These are phyloP conservation scores for Platerodrilus igneus DNA, from an alignment of 2,888 invertebrate genomes.

Conservation along the genomic window DNA sequence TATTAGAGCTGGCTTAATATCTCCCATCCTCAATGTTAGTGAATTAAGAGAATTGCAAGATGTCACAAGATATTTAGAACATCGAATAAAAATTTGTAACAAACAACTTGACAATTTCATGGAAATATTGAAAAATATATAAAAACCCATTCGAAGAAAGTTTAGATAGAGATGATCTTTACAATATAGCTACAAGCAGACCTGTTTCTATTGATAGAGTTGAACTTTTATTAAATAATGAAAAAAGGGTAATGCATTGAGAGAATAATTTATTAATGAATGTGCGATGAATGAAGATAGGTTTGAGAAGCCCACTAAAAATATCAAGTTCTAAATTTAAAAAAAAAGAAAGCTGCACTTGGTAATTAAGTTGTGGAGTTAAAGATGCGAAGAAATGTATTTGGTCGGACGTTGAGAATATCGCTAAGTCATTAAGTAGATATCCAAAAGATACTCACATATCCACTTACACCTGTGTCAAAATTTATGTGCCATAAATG, in stretches of 20 bases:
- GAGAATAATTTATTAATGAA: conserved; percentile 22
- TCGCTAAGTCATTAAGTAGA: conserved; percentile 23
- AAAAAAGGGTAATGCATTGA: conserved; percentile 20
- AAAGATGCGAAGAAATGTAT: conserved; percentile 26
- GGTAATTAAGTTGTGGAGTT: conserved; percentile 26
- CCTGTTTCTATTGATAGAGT: neutral
- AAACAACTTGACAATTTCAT: conserved; percentile 20
- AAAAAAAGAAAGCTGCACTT: conserved; percentile 19
- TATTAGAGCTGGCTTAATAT: conserved; percentile 18
- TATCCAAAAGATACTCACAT: too few species aligned
- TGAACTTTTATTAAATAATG: conserved; percentile 4
- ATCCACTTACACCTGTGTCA: too few species aligned
- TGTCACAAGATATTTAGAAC: conserved; percentile 22
- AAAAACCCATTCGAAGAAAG: conserved; percentile 3
- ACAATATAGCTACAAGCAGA: neutral
- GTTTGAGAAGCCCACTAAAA: conserved; percentile 26
- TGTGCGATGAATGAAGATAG: conserved; percentile 18
- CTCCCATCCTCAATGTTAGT: conserved; percentile 19
- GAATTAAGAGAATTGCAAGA: conserved; percentile 21
- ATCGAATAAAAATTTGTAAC: conserved; percentile 12
- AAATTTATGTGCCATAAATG: too few species aligned
- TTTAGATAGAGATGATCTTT: neutral
- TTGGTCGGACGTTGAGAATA: conserved; percentile 26
- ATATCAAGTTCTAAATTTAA: conserved; percentile 19
- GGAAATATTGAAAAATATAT: conserved; percentile 20